Conservation (phyloP, 2,113 vertebrate species). For the Haemorhous mexicanus region DNA sequence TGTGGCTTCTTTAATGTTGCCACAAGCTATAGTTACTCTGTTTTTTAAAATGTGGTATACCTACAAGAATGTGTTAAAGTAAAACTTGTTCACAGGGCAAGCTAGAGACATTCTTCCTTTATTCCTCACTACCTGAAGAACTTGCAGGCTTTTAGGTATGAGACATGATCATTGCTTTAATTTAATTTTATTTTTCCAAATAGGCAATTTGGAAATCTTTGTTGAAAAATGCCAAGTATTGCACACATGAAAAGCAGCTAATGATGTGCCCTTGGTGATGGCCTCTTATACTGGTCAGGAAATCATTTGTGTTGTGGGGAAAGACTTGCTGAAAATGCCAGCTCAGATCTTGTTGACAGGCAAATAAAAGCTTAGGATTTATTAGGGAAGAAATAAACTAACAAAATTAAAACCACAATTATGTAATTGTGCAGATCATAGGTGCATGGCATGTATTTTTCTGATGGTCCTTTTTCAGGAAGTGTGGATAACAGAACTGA, state of each 20-base stretch:
- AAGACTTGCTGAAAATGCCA: background rate
- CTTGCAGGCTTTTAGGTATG: background rate
- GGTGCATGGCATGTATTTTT: background rate
- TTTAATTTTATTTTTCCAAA: background rate
- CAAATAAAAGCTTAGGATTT: slow-evolving; percentile 7
- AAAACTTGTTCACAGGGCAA: background rate
- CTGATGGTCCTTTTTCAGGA: background rate
- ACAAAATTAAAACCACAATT: background rate
- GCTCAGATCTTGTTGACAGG: background rate
- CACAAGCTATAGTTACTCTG: background rate
- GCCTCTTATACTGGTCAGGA: background rate
- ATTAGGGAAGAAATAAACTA: background rate
- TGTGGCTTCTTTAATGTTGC: background rate
- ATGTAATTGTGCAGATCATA: background rate
- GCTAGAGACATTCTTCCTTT: background rate
- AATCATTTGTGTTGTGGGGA: background rate
- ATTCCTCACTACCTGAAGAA: background rate
- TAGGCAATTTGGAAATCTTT: background rate
- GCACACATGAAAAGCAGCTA: background rate
- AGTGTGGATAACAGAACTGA: background rate
- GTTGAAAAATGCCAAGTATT: background rate
- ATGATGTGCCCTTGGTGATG: background rate
- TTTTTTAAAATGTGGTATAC: background rate
- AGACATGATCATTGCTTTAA: background rate
- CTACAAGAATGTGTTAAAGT: background rate